Evolutionary conservation across 2,888 invertebrate genomes (phyloP).

Genomic region (Mythimna lalbum): DNA sequence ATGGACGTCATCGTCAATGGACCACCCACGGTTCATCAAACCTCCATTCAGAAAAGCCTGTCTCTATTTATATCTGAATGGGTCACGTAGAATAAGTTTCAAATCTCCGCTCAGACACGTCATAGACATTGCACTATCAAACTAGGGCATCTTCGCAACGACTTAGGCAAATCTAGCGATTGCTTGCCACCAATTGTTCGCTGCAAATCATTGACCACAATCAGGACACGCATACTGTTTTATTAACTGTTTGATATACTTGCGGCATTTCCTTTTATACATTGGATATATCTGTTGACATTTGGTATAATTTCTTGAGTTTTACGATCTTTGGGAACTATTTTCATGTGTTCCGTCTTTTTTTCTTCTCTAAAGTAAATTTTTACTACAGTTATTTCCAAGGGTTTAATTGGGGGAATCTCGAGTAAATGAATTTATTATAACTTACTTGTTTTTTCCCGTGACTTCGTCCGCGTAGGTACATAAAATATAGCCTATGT

Average conservation of each 20-base stretch:
- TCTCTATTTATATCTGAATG: slow-evolving; percentile 17
- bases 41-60: slow-evolving; percentile 21
- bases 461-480: no score
- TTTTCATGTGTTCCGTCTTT: background rate
- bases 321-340: background rate
- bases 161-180: slow-evolving; percentile 43
- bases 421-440: no score
- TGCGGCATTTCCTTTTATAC: background rate
- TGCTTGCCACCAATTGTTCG: slow-evolving; percentile 46
- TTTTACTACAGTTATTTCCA: background rate
- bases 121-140: slow-evolving; percentile 42
- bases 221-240: slow-evolving; percentile 26
- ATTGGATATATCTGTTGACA: background rate
- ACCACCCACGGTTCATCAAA: slow-evolving; percentile 6
- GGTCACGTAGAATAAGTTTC: slow-evolving; percentile 14
- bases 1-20: no score
- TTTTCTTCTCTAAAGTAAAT: no score
- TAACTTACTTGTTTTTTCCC: no score
- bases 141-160: slow-evolving; percentile 45
- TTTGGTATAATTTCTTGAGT: background rate
- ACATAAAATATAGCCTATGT: no score
- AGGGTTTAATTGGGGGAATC: no score
- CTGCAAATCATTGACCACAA: slow-evolving; percentile 27
- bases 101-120: slow-evolving; percentile 33
- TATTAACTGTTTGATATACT: slow-evolving; percentile 10